Evolutionary conservation across 92 coral and sea anemone species (phyloP), one percentile per base, ranked within the genome.

Genomic region (Parazoanthus atlanticus): DNA sequence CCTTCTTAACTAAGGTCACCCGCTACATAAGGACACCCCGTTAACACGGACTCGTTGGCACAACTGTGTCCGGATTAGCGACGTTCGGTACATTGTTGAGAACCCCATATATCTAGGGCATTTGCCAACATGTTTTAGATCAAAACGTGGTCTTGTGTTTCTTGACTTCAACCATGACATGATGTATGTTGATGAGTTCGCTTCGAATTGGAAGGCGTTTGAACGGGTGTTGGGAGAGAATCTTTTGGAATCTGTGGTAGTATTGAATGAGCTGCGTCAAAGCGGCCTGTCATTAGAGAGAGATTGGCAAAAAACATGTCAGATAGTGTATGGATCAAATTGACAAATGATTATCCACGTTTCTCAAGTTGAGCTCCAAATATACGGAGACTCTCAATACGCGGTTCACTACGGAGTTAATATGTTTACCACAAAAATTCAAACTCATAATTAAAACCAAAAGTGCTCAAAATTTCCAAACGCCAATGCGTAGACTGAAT

Each of bases 161-260:
- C 91, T 97, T 97, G 91, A 97, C 99, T 75, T 97, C 99, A n/a
- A 97, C 99, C 99, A 97, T 97, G 12, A 97, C 99, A 40, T 97
- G 99, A 82, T 97, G 99, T 29, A 97, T 97, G 79, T 97, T 97
- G 21, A 97, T 97, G 69, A 97, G 94, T 79, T 97, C 99, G 69
- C 99, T 97, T 38, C 99, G 90, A 80, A 97, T 96, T 21, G 99
- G 96, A 32, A 97, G 92, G 64, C 98, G 95, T 79, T 97, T 97
- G 89, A 94, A 97, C 25, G 99, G 99, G 67, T 96, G 99, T 61
- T 97, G 99, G 25, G 99, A 95, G 31, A 97, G 93, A 73, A 95
- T 96, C 91, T 97, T 97, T 90, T 97, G 99, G 90, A 97, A 97
- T 43, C 99, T 93, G 90, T 97, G 99, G 72, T 97, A 97, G 86